Evolutionary conservation across 2,797 vertebrate genomes (phyloP).

Genomic region (Buphagus erythrorhynchus): DNA sequence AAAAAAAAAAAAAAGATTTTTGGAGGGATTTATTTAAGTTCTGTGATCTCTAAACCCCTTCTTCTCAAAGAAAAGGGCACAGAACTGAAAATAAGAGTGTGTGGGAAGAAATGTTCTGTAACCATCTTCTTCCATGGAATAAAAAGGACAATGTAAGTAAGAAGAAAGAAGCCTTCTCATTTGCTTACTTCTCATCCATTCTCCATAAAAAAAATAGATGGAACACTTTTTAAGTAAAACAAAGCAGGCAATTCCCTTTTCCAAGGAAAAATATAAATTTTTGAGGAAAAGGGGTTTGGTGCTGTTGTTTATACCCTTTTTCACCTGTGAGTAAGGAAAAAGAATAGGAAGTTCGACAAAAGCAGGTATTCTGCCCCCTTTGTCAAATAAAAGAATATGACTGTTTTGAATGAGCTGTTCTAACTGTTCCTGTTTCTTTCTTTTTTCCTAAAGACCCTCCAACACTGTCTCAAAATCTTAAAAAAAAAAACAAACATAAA

Average conservation of each 20-base stretch:
- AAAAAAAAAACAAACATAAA: background rate
- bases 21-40: constrained; percentile 20
- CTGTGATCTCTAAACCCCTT: constrained; percentile 11
- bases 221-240: background rate
- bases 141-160: constrained; percentile 2
- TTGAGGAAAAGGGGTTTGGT: background rate
- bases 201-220: background rate
- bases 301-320: background rate
- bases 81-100: constrained; percentile 24
- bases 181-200: background rate
- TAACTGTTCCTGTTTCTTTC: background rate
- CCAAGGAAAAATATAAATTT: background rate
- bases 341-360: background rate
- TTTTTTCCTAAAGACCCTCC: background rate
- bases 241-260: background rate
- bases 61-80: constrained; percentile 43
- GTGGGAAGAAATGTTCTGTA: constrained; percentile 54
- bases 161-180: background rate
- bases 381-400: background rate
- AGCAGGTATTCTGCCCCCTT: background rate
- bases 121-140: background rate
- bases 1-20: background rate
- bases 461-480: background rate
- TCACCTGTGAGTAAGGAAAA: background rate
- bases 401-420: background rate